Conservation (phyloP, 2,888 invertebrate genomes). For the Xylota sylvarum region DNA sequence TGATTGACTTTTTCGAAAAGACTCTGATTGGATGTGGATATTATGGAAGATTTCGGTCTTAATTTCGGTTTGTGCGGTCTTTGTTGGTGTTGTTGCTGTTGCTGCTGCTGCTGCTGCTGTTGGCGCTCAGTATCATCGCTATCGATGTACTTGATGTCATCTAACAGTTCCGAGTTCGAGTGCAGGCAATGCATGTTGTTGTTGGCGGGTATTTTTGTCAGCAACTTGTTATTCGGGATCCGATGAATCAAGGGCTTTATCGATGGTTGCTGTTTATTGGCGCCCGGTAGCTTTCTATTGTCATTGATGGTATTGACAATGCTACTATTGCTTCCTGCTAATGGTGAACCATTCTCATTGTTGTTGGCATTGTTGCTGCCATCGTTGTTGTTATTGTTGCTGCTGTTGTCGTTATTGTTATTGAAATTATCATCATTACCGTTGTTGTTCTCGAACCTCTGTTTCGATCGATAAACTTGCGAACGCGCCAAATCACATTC, state of each 20-base stretch:
- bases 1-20: constrained; percentile 81
- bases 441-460: constrained; percentile 57
- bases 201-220: constrained; percentile 67
- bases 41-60: constrained; percentile 78
- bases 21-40: constrained; percentile 76
- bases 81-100: constrained; percentile 65
- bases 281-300: constrained; percentile 74
- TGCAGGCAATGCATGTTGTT: constrained; percentile 77
- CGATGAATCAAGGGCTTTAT: constrained; percentile 78
- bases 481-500: constrained; percentile 84
- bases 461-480: constrained; percentile 80
- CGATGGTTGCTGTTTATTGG: constrained; percentile 45
- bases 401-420: constrained; percentile 55
- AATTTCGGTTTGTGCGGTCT: constrained; percentile 77
- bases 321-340: constrained; percentile 59
- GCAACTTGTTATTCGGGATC: constrained; percentile 62
- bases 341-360: constrained; percentile 66
- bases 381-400: constrained; percentile 39
- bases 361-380: constrained; percentile 60
- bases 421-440: constrained; percentile 52
- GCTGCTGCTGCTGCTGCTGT: constrained; percentile 59
- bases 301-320: constrained; percentile 78
- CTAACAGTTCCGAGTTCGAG: constrained; percentile 66
- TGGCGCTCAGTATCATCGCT: constrained; percentile 78
- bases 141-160: constrained; percentile 79